Evolutionary conservation across 2,888 invertebrate species (phyloP).

Genomic region (Junonia oenone): DNA sequence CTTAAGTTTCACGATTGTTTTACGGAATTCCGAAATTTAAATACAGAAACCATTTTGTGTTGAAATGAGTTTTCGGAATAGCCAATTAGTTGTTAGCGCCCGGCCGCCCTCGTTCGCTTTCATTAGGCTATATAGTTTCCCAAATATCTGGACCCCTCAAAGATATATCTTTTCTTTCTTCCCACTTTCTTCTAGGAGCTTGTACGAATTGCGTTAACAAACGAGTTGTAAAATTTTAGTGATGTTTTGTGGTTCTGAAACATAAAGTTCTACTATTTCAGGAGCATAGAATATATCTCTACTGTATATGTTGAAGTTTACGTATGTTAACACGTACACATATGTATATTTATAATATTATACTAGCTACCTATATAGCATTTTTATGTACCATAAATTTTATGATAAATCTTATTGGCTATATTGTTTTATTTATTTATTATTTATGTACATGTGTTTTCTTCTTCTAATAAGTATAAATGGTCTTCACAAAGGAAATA

Average conservation of each 20-base stretch:
- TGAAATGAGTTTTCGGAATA: conserved; percentile 79
- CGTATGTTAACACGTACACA: too few species aligned
- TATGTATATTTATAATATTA: too few species aligned
- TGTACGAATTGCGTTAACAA: conserved; percentile 49
- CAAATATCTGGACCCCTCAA: conserved; percentile 73
- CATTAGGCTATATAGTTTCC: conserved; percentile 79
- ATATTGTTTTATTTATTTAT: too few species aligned
- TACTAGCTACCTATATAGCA: too few species aligned
- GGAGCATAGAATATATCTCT: background rate
- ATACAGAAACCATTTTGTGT: conserved; percentile 79
- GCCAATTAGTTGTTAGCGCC: conserved; percentile 80
- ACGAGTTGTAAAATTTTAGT: conserved; percentile 68
- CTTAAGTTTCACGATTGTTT: conserved; percentile 73
- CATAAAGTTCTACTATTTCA: background rate
- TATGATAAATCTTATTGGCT: too few species aligned
- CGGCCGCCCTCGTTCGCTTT: conserved; percentile 76
- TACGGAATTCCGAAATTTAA: conserved; percentile 77
- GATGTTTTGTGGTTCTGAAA: conserved; percentile 51
- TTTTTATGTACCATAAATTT: too few species aligned
- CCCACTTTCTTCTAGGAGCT: conserved; percentile 62
- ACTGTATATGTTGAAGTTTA: too few species aligned
- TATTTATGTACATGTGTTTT: too few species aligned
- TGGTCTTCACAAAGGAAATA: too few species aligned
- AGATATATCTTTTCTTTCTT: conserved; percentile 73
- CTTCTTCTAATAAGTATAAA: too few species aligned